These are phyloP conservation scores for Tinea pellionella DNA, from an alignment of 2,888 invertebrate genomes.

Conservation along the genomic window DNA sequence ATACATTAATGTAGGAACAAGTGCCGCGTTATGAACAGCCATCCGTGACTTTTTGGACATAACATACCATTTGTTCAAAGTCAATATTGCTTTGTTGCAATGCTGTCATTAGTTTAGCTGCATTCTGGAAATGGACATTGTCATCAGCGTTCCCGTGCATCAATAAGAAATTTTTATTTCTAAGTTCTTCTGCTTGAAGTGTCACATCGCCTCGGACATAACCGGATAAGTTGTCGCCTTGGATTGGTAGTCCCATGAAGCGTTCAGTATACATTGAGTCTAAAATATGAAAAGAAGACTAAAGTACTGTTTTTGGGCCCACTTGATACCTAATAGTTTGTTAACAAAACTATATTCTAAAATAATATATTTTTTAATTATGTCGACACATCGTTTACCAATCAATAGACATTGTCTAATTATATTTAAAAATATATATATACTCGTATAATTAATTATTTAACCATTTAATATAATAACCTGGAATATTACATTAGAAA, in stretches of 20 bases:
- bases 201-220: constrained; percentile 83
- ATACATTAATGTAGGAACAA: no score
- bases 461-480: no score
- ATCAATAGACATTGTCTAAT: not conserved
- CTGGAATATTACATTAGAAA: no score
- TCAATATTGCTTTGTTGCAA: constrained; percentile 79
- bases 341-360: no score
- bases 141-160: constrained; percentile 93
- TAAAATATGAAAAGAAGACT: constrained; percentile 32
- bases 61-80: constrained; percentile 83
- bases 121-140: constrained; percentile 90
- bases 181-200: constrained; percentile 73
- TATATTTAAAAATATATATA: not conserved
- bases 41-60: no score
- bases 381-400: no score
- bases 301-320: no score
- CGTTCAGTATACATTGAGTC: constrained; percentile 95
- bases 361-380: no score
- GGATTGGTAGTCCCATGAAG: constrained; percentile 87
- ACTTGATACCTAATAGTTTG: no score
- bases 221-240: constrained; percentile 76
- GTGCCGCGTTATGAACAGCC: no score
- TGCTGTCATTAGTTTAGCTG: constrained; percentile 81
- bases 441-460: no score
- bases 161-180: constrained; percentile 79